Conservation (phyloP, 2,888 invertebrate species). For the Colletes collaris region DNA sequence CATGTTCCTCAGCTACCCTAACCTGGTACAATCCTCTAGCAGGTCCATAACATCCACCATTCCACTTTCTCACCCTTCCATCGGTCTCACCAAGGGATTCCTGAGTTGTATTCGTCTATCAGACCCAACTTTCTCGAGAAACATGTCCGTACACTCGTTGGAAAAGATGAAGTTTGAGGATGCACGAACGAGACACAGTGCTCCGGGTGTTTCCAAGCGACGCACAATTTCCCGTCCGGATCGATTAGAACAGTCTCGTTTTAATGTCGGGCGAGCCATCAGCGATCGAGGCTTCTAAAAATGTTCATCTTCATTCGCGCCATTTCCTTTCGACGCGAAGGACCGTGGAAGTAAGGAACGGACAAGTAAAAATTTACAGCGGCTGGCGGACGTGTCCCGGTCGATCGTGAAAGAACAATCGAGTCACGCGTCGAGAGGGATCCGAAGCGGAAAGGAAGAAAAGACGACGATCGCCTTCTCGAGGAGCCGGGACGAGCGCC, state of each 20-base stretch:
- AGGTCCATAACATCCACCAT: too few species aligned
- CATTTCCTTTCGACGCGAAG: background rate
- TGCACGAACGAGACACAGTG: too few species aligned
- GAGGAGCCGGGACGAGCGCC: slow-evolving; percentile 36
- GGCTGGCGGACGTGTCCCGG: slow-evolving; percentile 44
- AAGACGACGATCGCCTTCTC: slow-evolving; percentile 55
- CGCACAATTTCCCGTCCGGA: background rate
- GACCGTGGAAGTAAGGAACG: background rate
- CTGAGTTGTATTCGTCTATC: too few species aligned
- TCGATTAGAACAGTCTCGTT: slow-evolving; percentile 1
- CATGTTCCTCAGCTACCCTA: too few species aligned
- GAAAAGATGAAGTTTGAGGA: too few species aligned
- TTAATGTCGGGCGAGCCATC: background rate
- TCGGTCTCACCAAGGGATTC: too few species aligned
- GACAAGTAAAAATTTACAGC: slow-evolving; percentile 55
- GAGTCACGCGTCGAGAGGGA: slow-evolving; percentile 58
- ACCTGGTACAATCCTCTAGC: too few species aligned
- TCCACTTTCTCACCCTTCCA: too few species aligned
- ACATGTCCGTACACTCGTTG: too few species aligned
- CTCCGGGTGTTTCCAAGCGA: background rate
- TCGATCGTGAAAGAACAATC: slow-evolving; percentile 60
- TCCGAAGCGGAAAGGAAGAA: slow-evolving; percentile 42
- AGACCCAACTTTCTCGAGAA: too few species aligned
- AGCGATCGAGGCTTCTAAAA: slow-evolving; percentile 7
- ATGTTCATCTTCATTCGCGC: slow-evolving; percentile 20